Percentiles rank a stretch among this genome's conserved stretches.
phyloP scores from a whole-genome alignment of 2,797 vertebrate species.

The Tapirus indicus region DNA sequence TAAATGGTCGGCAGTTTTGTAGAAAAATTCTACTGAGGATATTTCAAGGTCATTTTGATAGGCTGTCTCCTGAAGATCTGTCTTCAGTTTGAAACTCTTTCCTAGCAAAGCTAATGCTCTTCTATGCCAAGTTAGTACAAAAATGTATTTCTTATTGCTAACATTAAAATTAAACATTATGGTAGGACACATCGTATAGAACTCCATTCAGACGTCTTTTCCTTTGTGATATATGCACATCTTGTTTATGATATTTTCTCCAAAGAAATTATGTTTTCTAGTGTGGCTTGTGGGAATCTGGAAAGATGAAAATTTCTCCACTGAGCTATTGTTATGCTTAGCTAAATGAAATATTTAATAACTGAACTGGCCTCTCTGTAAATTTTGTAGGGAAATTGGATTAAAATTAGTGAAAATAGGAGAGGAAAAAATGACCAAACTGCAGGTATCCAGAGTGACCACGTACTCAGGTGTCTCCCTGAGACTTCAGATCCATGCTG shows the following conservation, averaged over 20 bases:
- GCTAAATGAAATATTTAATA: constrained; percentile 14
- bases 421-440: background rate
- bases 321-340: background rate
- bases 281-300: background rate
- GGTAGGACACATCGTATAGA: background rate
- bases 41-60: constrained; percentile 42
- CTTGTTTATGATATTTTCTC: background rate
- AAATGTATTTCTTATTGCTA: background rate
- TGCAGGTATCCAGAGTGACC: background rate
- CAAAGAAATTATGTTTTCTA: background rate
- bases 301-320: background rate
- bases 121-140: background rate
- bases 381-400: background rate
- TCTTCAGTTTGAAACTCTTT: background rate
- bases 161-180: background rate
- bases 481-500: background rate
- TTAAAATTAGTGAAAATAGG: constrained; percentile 20
- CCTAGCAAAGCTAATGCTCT: background rate
- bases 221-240: constrained; percentile 1
- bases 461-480: background rate
- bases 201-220: background rate
- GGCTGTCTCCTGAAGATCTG: constrained; percentile 16
- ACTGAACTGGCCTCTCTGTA: background rate
- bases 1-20: constrained; percentile 9
- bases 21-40: background rate